Evolutionary conservation across 1,140 invertebrate genomes (phyloP).

Genomic region (Hesperophylax magnus): DNA sequence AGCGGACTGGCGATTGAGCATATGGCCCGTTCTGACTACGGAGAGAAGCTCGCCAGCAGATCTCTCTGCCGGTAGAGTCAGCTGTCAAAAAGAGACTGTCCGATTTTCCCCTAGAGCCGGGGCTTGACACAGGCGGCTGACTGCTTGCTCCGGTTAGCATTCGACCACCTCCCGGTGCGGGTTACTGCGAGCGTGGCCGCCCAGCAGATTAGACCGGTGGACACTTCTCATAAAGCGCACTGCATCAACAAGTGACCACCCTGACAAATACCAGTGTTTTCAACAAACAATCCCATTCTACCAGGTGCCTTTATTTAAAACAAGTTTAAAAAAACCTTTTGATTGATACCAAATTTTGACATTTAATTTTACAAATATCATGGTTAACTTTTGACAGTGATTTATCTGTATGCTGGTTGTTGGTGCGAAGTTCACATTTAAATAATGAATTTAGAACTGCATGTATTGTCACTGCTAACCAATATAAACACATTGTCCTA

Average conservation of each 20-base stretch:
- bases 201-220: neutral
- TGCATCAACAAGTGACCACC: neutral
- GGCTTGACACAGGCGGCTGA: neutral
- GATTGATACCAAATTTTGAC: too few species aligned
- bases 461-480: too few species aligned
- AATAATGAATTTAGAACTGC: too few species aligned
- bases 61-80: constrained; percentile 22
- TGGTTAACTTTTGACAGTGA: too few species aligned
- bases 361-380: too few species aligned
- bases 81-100: constrained; percentile 49
- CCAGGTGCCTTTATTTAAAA: too few species aligned
- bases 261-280: neutral
- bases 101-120: neutral
- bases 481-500: too few species aligned
- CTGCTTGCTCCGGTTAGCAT: constrained; percentile 2
- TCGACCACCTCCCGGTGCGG: constrained; percentile 21
- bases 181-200: constrained; percentile 7
- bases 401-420: too few species aligned
- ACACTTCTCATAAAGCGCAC: constrained; percentile 15
- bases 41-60: constrained; percentile 18
- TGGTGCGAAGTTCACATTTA: too few species aligned
- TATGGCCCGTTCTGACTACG: neutral
- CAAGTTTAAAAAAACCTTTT: too few species aligned
- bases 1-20: neutral
- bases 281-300: too few species aligned